phyloP scores from a whole-genome alignment of 2,113 vertebrate species.

The Pogonocichla stellata region DNA sequence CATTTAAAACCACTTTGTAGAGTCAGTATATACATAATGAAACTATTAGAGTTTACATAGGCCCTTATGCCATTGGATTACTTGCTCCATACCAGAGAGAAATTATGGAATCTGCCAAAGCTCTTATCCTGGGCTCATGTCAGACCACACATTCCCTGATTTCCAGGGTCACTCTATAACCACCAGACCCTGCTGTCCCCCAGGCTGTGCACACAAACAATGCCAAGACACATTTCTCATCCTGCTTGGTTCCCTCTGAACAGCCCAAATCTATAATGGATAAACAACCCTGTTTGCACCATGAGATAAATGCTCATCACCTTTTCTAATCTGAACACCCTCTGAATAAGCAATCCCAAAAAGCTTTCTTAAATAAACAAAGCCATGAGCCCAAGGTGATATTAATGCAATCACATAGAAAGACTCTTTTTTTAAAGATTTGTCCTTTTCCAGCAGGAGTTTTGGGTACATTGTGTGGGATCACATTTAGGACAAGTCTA shows the following conservation, averaged over 20 bases:
- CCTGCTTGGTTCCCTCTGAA: background rate
- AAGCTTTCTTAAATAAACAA: background rate
- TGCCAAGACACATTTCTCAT: background rate
- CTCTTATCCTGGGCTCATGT: background rate
- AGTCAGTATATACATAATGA: background rate
- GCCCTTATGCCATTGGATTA: background rate
- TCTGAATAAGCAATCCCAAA: background rate
- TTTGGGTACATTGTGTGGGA: background rate
- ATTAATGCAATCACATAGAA: background rate
- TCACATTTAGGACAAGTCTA: background rate
- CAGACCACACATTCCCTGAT: background rate
- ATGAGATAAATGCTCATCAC: background rate
- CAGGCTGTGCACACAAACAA: background rate
- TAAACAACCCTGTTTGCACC: background rate
- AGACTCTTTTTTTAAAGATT: background rate
- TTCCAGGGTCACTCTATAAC: background rate
- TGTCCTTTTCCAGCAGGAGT: background rate
- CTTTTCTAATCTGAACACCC: background rate
- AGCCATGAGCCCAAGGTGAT: background rate
- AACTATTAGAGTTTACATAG: background rate
- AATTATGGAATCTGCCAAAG: background rate
- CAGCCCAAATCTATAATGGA: background rate
- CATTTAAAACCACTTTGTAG: background rate
- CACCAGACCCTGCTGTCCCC: background rate
- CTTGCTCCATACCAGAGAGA: background rate